Evolutionary conservation across 2,797 vertebrate species (phyloP).

Genomic region (Sebastes matsubarae): DNA sequence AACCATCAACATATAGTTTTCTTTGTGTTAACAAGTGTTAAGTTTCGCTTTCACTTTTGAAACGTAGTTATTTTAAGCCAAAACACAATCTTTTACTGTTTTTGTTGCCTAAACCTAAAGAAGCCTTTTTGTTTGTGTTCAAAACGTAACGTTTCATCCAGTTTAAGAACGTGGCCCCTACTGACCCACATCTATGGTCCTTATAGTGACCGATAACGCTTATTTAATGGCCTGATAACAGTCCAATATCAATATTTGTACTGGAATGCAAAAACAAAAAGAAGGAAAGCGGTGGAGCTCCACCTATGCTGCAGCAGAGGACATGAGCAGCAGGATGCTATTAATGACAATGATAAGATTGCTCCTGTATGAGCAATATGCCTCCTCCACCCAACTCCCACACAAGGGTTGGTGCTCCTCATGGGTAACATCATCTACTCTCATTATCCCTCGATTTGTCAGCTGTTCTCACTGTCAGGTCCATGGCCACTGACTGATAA

Average conservation of each 20-base stretch:
- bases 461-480: neutral
- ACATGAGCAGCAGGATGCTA: constrained; percentile 45
- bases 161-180: too few relatives aligned
- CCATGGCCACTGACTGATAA: neutral
- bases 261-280: neutral
- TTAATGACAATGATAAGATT: constrained; percentile 54
- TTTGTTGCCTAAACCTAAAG: too few relatives aligned
- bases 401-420: constrained; percentile 28
- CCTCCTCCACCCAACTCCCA: constrained; percentile 47
- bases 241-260: neutral
- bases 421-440: constrained; percentile 3
- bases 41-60: too few relatives aligned
- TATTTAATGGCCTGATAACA: too few relatives aligned
- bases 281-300: neutral
- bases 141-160: too few relatives aligned
- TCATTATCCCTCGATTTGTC: neutral
- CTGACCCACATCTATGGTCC: too few relatives aligned
- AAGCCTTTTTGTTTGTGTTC: too few relatives aligned
- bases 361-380: neutral
- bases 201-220: too few relatives aligned
- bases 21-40: too few relatives aligned
- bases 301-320: neutral
- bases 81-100: too few relatives aligned
- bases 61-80: too few relatives aligned
- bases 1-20: too few relatives aligned